Percentiles rank a stretch among this genome's conserved stretches.
Conservation (phyloP, 2,888 invertebrate genomes). For the Lobophora halterata region DNA sequence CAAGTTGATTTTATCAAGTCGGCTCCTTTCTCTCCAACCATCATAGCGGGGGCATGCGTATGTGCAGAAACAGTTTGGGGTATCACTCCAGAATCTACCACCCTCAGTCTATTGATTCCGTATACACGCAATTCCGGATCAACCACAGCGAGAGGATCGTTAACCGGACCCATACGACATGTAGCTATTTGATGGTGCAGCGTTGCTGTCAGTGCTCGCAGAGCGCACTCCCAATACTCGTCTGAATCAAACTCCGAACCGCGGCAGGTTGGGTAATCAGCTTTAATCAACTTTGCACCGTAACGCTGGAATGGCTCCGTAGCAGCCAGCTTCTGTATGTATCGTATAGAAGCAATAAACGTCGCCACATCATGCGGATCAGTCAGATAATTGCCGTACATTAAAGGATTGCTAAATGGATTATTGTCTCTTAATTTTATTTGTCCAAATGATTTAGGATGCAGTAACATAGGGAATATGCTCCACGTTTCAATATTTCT, state of each 20-base stretch:
- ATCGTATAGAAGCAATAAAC: slow-evolving; percentile 82
- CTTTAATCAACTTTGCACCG: slow-evolving; percentile 76
- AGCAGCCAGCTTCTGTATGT: slow-evolving; percentile 78
- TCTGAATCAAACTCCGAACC: slow-evolving; percentile 76
- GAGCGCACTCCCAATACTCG: slow-evolving; percentile 86
- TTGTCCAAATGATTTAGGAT: slow-evolving; percentile 87
- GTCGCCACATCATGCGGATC: slow-evolving; percentile 82
- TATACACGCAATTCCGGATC: slow-evolving; percentile 82
- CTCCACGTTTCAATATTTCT: slow-evolving; percentile 78
- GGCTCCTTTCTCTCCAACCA: slow-evolving; percentile 87
- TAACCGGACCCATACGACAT: slow-evolving; percentile 85
- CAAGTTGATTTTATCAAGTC: slow-evolving; percentile 82
- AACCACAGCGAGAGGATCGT: slow-evolving; percentile 83
- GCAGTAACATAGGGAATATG: slow-evolving; percentile 85
- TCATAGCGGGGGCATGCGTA: slow-evolving; percentile 84
- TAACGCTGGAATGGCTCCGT: slow-evolving; percentile 82
- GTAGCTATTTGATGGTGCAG: slow-evolving; percentile 85
- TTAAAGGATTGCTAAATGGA: slow-evolving; percentile 87
- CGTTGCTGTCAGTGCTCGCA: slow-evolving; percentile 81
- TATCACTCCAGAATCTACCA: slow-evolving; percentile 85
- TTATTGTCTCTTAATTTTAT: slow-evolving; percentile 85
- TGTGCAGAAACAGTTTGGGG: slow-evolving; percentile 84
- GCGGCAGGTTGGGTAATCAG: slow-evolving; percentile 77
- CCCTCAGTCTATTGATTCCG: slow-evolving; percentile 81
- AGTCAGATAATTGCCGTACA: slow-evolving; percentile 90